Evolutionary conservation across 2,797 vertebrate genomes (phyloP).

Genomic region (Sebastes oblongus): DNA sequence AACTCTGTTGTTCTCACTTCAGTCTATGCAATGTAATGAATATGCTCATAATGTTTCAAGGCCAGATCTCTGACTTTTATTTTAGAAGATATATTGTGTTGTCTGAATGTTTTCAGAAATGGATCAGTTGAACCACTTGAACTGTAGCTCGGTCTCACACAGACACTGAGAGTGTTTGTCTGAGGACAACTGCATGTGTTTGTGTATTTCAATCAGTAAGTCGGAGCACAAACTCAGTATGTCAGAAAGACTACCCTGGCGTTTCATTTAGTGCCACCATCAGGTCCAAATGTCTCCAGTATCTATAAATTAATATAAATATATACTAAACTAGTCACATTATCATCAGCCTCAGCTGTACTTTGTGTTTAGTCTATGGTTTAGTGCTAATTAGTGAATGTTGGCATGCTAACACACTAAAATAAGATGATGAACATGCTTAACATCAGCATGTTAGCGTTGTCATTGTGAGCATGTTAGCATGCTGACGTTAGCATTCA

Average conservation of each 20-base stretch:
- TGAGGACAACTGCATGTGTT: neutral
- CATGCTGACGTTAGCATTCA: neutral
- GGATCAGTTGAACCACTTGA: neutral
- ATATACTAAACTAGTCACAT: neutral
- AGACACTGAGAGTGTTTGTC: neutral
- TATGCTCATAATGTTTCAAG: neutral
- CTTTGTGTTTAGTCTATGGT: neutral
- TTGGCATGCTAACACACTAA: neutral
- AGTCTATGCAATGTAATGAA: neutral
- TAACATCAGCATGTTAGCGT: neutral
- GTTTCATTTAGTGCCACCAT: neutral
- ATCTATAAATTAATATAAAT: neutral
- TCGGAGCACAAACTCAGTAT: neutral
- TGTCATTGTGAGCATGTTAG: neutral
- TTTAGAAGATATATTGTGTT: neutral
- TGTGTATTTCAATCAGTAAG: neutral
- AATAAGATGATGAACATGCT: neutral
- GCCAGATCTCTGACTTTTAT: neutral
- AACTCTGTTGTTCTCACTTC: neutral
- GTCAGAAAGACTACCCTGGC: neutral
- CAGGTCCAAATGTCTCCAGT: neutral
- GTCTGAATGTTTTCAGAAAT: neutral
- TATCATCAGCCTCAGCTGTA: neutral
- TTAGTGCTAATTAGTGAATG: neutral
- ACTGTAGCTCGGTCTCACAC: neutral